phyloP scores from a whole-genome alignment of 2,888 invertebrate genomes.

The Lampropteryx suffumata region DNA sequence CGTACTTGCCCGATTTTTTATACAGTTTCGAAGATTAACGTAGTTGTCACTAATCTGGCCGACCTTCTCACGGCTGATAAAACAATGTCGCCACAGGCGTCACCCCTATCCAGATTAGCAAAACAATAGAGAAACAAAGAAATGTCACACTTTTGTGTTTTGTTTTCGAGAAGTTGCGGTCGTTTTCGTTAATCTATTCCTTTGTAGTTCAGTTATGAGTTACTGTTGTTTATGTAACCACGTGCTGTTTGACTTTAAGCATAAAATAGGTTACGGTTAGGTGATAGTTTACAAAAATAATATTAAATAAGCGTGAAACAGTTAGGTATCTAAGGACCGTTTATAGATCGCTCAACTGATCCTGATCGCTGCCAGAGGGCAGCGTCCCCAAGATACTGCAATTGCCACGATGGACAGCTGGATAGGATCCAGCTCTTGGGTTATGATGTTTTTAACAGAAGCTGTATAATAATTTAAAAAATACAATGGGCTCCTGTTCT shows the following conservation, averaged over 20 bases:
- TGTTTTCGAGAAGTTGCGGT: slow-evolving; percentile 28
- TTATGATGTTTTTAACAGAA: no score
- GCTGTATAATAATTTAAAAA: no score
- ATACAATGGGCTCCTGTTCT: no score
- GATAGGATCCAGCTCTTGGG: no score
- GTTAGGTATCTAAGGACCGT: no score
- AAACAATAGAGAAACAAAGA: slow-evolving; percentile 23
- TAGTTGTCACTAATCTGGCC: slow-evolving; percentile 2
- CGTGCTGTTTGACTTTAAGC: slow-evolving; percentile 20
- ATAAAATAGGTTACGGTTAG: no score
- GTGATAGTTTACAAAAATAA: neutral
- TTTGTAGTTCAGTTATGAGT: slow-evolving; percentile 26
- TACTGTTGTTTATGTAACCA: slow-evolving; percentile 21
- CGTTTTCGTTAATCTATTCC: slow-evolving; percentile 30
- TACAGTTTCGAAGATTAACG: slow-evolving; percentile 14
- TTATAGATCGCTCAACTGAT: no score
- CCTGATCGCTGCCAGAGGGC: no score
- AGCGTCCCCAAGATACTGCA: no score
- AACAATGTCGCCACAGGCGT: slow-evolving; percentile 24
- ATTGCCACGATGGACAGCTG: no score
- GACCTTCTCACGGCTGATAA: slow-evolving; percentile 15
- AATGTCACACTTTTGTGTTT: slow-evolving; percentile 16
- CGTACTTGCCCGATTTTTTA: no score
- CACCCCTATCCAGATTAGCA: slow-evolving; percentile 30
- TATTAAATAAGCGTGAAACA: no score